A percentile compares a stretch with the other conserved stretches of the same genome.
Evolutionary conservation across 2,888 invertebrate species (phyloP).

Genomic region (Drosophila colorata): DNA sequence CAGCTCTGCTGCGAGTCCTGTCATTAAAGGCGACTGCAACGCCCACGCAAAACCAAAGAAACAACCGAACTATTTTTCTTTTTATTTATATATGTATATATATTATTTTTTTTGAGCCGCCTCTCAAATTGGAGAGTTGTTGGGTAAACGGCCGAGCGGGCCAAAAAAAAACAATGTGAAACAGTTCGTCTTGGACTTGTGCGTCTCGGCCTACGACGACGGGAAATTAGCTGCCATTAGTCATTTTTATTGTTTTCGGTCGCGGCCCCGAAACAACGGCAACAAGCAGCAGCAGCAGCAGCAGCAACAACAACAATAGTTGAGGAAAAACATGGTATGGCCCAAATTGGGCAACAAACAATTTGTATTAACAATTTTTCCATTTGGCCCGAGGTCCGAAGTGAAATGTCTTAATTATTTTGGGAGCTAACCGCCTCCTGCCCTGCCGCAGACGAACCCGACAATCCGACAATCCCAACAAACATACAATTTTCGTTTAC

Average conservation of each 20-base stretch:
- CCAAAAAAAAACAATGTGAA: slow-evolving; percentile 35
- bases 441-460: slow-evolving; percentile 21
- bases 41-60: slow-evolving; percentile 35
- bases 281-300: slow-evolving; percentile 25
- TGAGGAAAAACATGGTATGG: slow-evolving; percentile 45
- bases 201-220: slow-evolving; percentile 50
- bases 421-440: slow-evolving; percentile 65
- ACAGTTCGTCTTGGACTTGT: slow-evolving; percentile 45
- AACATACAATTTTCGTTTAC: slow-evolving; percentile 79
- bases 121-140: slow-evolving; percentile 33
- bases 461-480: slow-evolving; percentile 46
- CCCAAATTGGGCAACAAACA: slow-evolving; percentile 75
- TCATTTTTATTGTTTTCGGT: slow-evolving; percentile 82
- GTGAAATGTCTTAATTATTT: slow-evolving; percentile 80
- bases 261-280: slow-evolving; percentile 55
- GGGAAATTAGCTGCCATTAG: slow-evolving; percentile 82
- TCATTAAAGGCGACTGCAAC: slow-evolving; percentile 44
- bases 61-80: background rate
- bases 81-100: background rate
- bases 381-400: slow-evolving; percentile 59
- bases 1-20: slow-evolving; percentile 25
- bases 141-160: slow-evolving; percentile 35
- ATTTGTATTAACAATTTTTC: slow-evolving; percentile 77
- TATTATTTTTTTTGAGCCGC: slow-evolving; percentile 44
- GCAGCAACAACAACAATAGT: slow-evolving; percentile 37